Evolutionary conservation across 2,797 vertebrate species (phyloP), one percentile per base, ranked within the genome.

Genomic region (Gymnothorax reevesii): DNA sequence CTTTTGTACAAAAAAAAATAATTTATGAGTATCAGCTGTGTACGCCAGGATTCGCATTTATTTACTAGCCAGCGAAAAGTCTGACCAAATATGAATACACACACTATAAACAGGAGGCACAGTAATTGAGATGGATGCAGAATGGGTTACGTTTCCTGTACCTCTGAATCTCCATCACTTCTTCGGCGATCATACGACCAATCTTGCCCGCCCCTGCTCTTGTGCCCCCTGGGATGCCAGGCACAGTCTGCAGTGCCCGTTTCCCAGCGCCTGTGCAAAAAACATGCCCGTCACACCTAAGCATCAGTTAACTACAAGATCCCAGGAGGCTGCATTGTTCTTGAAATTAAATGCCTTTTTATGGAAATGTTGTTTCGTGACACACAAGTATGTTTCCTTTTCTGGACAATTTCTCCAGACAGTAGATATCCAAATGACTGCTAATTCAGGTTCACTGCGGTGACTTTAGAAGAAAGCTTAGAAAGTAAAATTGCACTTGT

Each of bases 131-230:
- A 54, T 49, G 75, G 33, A 42, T 22, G 75, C 49, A 20, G 49
- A n/a, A 79, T 25, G 66, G 8, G 27, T 8, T 49, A 20, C 55
- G 4, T 33, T 57, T 55, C 89, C 20, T 94, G 95, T 90, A 98
- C 98, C 98, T 98, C 94, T 99, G 98, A 91, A 98, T 98, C 95
- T 99, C 99, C 98, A 99, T 99, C 92, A 99, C 97, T 92, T 99
- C 98, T 90, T 99, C 99, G 2, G 98, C 99, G 77, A 99, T 99
- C 98, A 99, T 99, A 85, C 98, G 97, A n/a, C 99, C 99, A 60
- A 99, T 99, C 95, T 99, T 99, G 64, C 98, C 99, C 0, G 98
- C 99, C 88, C 98, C 99, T 0, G 98, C 97, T 93, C 98, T 96
- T 0, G 99, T 99, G 87, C 98, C 99, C 3, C 98, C 99, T 2